These are phyloP conservation scores for Euthynnus affinis DNA, from an alignment of 2,797 vertebrate genomes.

Conservation along the genomic window DNA sequence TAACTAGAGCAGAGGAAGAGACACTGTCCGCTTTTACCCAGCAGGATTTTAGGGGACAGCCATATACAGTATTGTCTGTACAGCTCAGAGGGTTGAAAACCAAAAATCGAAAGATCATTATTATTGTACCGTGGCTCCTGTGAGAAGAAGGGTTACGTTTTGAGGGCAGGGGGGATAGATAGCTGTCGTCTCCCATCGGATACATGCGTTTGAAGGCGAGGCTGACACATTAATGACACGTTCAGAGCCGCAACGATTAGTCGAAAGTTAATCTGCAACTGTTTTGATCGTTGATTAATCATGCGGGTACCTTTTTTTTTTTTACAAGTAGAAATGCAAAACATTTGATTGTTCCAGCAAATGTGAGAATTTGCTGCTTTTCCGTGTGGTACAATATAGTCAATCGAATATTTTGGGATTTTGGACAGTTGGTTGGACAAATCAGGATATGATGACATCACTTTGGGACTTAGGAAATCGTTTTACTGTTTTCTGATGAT, in stretches of 20 bases:
- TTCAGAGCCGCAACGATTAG: neutral
- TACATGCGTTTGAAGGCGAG: neutral
- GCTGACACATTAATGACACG: neutral
- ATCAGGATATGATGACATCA: too few relatives aligned
- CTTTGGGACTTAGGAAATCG: too few relatives aligned
- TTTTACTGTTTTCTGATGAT: too few relatives aligned
- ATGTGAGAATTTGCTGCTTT: too few relatives aligned
- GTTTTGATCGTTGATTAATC: too few relatives aligned
- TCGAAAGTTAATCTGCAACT: too few relatives aligned
- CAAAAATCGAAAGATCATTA: conserved; percentile 12
- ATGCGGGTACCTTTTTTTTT: too few relatives aligned
- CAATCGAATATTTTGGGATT: too few relatives aligned
- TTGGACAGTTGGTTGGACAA: too few relatives aligned
- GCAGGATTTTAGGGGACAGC: conserved; percentile 41
- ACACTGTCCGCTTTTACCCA: conserved; percentile 54
- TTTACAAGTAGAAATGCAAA: too few relatives aligned
- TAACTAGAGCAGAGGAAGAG: conserved; percentile 82
- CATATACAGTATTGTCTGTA: conserved; percentile 78
- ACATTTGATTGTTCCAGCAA: too few relatives aligned
- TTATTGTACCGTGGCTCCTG: conserved; percentile 6
- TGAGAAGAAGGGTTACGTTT: conserved; percentile 4
- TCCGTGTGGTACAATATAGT: too few relatives aligned
- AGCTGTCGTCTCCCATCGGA: neutral
- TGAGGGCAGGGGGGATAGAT: conserved; percentile 7
- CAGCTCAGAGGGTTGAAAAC: conserved; percentile 49